Base-by-base conservation (phyloP, 1,140 invertebrate species). In the Probaryconus sp. region DNA sequence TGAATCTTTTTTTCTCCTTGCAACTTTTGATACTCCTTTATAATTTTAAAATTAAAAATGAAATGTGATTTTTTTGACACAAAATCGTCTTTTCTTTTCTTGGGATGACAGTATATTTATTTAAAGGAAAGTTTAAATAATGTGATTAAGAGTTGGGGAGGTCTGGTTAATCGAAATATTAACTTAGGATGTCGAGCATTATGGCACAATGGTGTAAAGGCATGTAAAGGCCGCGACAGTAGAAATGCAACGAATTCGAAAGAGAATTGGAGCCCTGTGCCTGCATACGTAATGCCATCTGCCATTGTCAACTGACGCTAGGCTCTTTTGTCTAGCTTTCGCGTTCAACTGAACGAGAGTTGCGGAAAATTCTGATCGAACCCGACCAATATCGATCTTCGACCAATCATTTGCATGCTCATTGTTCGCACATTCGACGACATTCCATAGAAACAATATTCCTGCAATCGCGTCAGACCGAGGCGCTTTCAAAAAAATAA, bases 321-420 rank as follows among this genome's bases (percentile, higher is more conserved):
- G 58, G 55, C 73, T 76, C 83, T 83, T 85, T 85, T 86, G 83
- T 85, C 81, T 81, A 72, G 63, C 67, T 71, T n/a, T 30, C 72
- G 56, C 63, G 78, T 61, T n/a, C n/a, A n/a, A n/a, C n/a, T 21
- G 71, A 69, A 78, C 61, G 71, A 69, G 68, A 69, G 53, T 75
- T 75, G 77, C 76, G 83, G 80, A 83, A 87, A 87, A 87, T 87
- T 86, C 85, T 85, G 85, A 87, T 86, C 85, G 83, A 79, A 79
- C 73, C 79, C 67, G 68, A 79, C 78, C 78, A 79, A 78, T 85
- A 87, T 88, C 85, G 85, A 88, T 87, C 85, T 87, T 87, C 83
- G 82, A 79, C 85, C 85, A 85, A 88, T 88, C 86, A 88, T 88
- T 88, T 88, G 86, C 86, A 88, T 88, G 82, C 83, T 88, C 83